phyloP scores from a whole-genome alignment of 1,140 invertebrate genomes.

The Acromyrmex charruanus region DNA sequence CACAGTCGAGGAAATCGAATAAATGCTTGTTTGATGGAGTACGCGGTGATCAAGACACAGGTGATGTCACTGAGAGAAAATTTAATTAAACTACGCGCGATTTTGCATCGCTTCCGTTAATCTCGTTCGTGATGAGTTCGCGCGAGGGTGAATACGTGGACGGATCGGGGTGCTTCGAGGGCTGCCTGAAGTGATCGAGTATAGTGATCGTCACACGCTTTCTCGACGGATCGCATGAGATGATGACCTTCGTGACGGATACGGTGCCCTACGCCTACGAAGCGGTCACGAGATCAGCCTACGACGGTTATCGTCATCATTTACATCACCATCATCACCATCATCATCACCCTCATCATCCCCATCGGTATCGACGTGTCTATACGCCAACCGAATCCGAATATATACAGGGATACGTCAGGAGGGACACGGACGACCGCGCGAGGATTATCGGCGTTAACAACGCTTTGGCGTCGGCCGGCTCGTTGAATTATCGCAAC shows the following conservation, averaged over 20 bases:
- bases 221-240: conserved; percentile 74
- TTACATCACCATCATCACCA: conserved; percentile 72
- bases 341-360: conserved; percentile 55
- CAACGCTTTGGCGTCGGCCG: conserved; percentile 71
- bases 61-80: not conserved
- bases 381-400: conserved; percentile 77
- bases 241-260: conserved; percentile 86
- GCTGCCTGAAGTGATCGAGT: not conserved
- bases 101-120: not conserved
- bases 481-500: conserved; percentile 77
- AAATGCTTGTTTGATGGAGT: not conserved
- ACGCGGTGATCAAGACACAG: not conserved
- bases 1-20: not conserved
- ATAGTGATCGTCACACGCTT: not conserved
- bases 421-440: conserved; percentile 77
- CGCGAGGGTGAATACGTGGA: conserved; percentile 27
- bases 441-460: conserved; percentile 73
- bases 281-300: conserved; percentile 76
- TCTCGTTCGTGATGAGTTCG: conserved; percentile 33
- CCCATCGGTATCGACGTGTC: conserved; percentile 74
- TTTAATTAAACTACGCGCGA: not conserved
- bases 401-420: conserved; percentile 76
- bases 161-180: conserved; percentile 25
- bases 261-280: conserved; percentile 82
- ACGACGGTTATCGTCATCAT: conserved; percentile 82